Evolutionary conservation across 2,797 vertebrate species (phyloP).

Genomic region (Diplodus puntazzo): DNA sequence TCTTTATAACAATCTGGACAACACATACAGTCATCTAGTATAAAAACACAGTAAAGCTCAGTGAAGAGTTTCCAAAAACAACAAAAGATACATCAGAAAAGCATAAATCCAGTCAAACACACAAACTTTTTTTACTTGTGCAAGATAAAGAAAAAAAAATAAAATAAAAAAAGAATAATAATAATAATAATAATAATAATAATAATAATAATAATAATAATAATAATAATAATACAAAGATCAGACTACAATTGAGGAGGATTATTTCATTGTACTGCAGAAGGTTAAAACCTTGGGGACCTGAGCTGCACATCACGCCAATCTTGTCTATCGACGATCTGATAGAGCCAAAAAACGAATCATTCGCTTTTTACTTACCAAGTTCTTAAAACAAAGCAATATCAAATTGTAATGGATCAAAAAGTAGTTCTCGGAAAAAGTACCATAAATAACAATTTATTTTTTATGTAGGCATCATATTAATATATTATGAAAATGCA

Average conservation of each 20-base stretch:
- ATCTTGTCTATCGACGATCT: background rate
- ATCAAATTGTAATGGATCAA: background rate
- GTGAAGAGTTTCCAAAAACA: background rate
- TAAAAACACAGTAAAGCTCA: background rate
- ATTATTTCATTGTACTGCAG: background rate
- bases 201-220: too few relatives aligned
- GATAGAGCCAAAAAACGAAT: background rate
- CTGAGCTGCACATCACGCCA: background rate
- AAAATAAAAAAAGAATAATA: too few relatives aligned
- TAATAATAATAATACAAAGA: too few relatives aligned
- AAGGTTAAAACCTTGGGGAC: background rate
- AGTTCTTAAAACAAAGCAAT: background rate
- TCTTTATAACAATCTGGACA: background rate
- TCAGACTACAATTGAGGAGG: background rate
- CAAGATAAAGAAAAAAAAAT: too few relatives aligned
- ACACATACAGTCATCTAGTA: background rate
- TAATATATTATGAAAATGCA: constrained; percentile 23
- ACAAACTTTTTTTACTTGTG: background rate
- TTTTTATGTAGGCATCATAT: constrained; percentile 27
- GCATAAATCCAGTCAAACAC: background rate
- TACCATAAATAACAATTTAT: constrained; percentile 3
- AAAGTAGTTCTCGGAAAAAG: background rate
- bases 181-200: too few relatives aligned
- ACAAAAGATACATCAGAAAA: background rate
- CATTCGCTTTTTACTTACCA: background rate